These are phyloP conservation scores for Sclerurus mexicanus DNA, from an alignment of 2,113 vertebrate genomes.

Conservation along the genomic window DNA sequence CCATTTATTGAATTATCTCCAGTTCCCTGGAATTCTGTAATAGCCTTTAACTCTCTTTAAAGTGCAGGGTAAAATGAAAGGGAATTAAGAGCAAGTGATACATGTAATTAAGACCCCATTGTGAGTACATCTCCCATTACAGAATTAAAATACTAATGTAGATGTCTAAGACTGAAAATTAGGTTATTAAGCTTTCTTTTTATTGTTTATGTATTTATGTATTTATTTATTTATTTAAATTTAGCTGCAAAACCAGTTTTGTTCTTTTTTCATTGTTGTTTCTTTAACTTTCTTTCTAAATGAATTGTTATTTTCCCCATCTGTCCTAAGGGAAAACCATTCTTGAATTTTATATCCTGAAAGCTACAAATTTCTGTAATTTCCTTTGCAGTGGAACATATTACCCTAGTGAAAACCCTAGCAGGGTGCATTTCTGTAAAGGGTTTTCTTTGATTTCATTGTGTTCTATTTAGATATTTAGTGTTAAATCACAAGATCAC, in stretches of 20 bases:
- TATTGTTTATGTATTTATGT: no score
- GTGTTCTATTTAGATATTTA: not conserved
- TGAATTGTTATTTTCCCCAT: not conserved
- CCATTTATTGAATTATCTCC: not conserved
- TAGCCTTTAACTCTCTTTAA: not conserved
- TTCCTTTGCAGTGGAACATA: not conserved
- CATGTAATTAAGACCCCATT: not conserved
- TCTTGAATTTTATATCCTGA: not conserved
- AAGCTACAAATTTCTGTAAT: not conserved
- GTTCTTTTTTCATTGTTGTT: not conserved
- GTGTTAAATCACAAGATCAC: not conserved
- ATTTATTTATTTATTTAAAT: not conserved
- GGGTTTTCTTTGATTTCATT: not conserved
- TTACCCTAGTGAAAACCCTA: not conserved
- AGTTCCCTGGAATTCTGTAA: not conserved
- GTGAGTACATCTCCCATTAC: not conserved
- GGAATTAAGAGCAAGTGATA: constrained; percentile 5
- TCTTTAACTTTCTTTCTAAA: not conserved
- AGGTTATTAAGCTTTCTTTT: not conserved
- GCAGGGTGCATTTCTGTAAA: fast-evolving
- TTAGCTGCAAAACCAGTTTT: not conserved
- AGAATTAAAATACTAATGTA: constrained; percentile 12
- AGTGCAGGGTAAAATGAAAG: not conserved
- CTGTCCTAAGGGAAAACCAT: not conserved
- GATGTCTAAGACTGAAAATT: constrained; percentile 1